A percentile compares a stretch with the other conserved stretches of the same genome.
Evolutionary conservation across 2,797 vertebrate species (phyloP).

Genomic region (Brotula barbata): DNA sequence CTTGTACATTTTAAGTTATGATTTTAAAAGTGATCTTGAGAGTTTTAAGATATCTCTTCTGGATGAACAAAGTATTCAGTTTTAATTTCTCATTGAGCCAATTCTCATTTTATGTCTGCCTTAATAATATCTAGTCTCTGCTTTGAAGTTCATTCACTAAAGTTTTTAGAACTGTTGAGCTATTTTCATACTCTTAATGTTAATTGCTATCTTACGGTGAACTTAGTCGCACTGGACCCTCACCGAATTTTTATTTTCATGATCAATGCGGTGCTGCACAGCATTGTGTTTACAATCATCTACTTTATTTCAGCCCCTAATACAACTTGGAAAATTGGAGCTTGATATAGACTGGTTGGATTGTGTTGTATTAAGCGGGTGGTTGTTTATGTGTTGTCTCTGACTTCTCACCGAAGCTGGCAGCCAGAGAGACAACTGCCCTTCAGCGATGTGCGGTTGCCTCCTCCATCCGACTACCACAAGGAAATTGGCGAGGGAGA

Average conservation of each 20-base stretch:
- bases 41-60: background rate
- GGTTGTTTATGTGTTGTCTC: constrained; percentile 20
- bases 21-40: background rate
- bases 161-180: background rate
- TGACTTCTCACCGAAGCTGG: constrained; percentile 77
- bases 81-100: background rate
- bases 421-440: constrained; percentile 93
- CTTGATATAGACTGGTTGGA: background rate
- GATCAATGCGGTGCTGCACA: constrained; percentile 10
- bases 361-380: constrained; percentile 3
- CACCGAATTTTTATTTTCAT: constrained; percentile 15
- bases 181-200: constrained; percentile 16
- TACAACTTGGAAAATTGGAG: background rate
- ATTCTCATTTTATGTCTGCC: background rate
- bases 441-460: constrained; percentile 90
- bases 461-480: constrained; percentile 86
- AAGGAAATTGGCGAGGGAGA: constrained; percentile 92
- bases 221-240: background rate
- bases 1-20: background rate
- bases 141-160: constrained; percentile 11
- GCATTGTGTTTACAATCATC: background rate
- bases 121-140: constrained; percentile 8
- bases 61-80: background rate
- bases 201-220: constrained; percentile 17
- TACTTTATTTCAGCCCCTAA: background rate